Evolutionary conservation across 1,140 invertebrate genomes (phyloP), one percentile per base, ranked within the genome.

Genomic region (Whitmania pigra): DNA sequence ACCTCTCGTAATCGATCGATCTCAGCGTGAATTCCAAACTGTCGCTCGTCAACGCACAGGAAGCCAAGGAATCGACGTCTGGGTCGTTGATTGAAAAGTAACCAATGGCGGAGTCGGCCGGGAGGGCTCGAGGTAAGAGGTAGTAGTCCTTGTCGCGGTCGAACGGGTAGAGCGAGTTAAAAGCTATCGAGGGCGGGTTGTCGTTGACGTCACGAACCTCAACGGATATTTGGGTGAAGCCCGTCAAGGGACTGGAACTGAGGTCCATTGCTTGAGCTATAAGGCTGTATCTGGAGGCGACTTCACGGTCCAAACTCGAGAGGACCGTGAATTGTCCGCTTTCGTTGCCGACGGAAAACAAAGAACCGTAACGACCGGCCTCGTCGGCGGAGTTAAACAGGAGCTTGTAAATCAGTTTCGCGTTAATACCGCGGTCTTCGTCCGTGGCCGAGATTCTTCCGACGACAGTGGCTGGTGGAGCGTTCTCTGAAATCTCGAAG

Each of bases 391-490:
- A 31, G 29, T 63, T 22, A n/a, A 25, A 31, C 9, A 25, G 57
- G 29, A 63, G 57, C 22, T 63, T 22, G 29, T 63, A 31, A 63
- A 25, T 22, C 22, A 63, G 29, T 63, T 25, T 22, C n/a, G n/a
- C 74, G 49, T 73, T 72, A 25, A 43, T 63, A 6, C 69, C 75
- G 53, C 22, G 53, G 60, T 75, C 75, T 0, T 25, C 53, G 69
- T 75, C 75, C 15, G 43, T 53, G 53, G 75, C 75, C 13, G 55
- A 22, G 22, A 75, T 63, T 27, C 54, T 49, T 0, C 93, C 80
- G 0, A 95, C 90, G 27, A 31, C 11, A 1, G 22, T 27, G 6
- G 25, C 40, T 13, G 55, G 53, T 36, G 71, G 71, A n/a, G 71
- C 29, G 71, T 71, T 57, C 55, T 71, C 71, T 55, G 27, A 7